Conservation (phyloP, 2,113 vertebrate genomes). For the Eupsittula cactorum region DNA sequence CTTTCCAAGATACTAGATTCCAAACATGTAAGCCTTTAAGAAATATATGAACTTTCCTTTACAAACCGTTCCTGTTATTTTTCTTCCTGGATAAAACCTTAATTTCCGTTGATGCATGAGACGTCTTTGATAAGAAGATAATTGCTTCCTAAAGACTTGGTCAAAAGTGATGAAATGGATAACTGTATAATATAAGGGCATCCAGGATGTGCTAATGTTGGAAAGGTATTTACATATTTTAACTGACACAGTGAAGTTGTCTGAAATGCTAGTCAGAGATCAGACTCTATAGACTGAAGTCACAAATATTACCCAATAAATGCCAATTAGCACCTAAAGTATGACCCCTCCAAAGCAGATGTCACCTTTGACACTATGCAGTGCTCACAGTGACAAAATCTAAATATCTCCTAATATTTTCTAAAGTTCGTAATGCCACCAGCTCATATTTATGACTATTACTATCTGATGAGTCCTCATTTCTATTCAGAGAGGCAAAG, state of each 20-base stretch:
- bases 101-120: background rate
- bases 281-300: conserved; percentile 21
- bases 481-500: conserved; percentile 50
- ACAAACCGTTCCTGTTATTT: background rate
- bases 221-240: conserved; percentile 49
- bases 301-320: conserved; percentile 51
- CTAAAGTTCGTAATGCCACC: conserved; percentile 6
- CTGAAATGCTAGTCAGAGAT: conserved; percentile 17
- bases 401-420: conserved; percentile 41
- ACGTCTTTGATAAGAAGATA: conserved; percentile 26
- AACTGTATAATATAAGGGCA: background rate
- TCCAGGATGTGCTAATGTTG: conserved; percentile 9
- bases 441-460: conserved; percentile 49
- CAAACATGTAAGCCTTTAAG: background rate
- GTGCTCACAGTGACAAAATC: background rate
- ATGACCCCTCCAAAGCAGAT: background rate
- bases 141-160: conserved; percentile 8
- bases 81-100: background rate
- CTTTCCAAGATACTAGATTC: background rate
- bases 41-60: background rate
- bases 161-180: conserved; percentile 26
- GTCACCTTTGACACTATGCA: conserved; percentile 37
- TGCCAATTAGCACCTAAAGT: conserved; percentile 30
- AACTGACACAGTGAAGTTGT: background rate
- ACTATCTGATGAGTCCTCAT: conserved; percentile 37